Conservation (phyloP, 64 coral and sea anemone genomes). For the Anthopleura sola region DNA sequence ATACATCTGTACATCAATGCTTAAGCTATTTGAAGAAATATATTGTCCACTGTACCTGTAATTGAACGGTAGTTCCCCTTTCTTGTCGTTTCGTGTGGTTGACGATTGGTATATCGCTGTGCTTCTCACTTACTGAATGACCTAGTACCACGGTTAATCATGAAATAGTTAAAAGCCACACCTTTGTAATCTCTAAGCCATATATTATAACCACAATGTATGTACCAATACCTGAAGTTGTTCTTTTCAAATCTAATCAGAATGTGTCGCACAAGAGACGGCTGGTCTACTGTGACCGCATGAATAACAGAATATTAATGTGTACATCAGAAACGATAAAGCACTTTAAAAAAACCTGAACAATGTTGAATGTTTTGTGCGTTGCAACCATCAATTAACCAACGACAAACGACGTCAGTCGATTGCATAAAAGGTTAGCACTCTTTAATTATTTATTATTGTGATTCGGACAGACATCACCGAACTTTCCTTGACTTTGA, state of each 20-base stretch:
- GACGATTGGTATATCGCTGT: neutral
- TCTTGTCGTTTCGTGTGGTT: neutral
- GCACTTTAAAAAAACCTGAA: constrained; percentile 11
- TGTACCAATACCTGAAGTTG: constrained; percentile 6
- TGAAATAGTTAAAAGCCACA: constrained; percentile 6
- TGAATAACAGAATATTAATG: constrained; percentile 4
- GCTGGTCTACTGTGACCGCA: constrained; percentile 13
- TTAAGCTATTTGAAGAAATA: neutral
- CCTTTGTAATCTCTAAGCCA: neutral
- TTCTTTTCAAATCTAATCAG: constrained; percentile 22
- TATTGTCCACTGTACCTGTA: neutral
- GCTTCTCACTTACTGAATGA: neutral
- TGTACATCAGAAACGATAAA: neutral
- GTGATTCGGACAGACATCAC: neutral
- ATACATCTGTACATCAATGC: neutral
- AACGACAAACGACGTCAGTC: neutral
- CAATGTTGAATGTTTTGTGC: constrained; percentile 15
- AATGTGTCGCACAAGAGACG: constrained; percentile 16
- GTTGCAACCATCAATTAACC: constrained; percentile 7
- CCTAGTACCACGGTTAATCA: constrained; percentile 6
- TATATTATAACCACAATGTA: neutral
- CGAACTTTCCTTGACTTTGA: neutral
- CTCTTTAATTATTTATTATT: neutral
- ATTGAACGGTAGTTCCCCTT: neutral
- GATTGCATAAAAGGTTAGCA: constrained; percentile 1